Evolutionary conservation across 2,888 invertebrate species (phyloP).

Genomic region (Cantharis lateralis): DNA sequence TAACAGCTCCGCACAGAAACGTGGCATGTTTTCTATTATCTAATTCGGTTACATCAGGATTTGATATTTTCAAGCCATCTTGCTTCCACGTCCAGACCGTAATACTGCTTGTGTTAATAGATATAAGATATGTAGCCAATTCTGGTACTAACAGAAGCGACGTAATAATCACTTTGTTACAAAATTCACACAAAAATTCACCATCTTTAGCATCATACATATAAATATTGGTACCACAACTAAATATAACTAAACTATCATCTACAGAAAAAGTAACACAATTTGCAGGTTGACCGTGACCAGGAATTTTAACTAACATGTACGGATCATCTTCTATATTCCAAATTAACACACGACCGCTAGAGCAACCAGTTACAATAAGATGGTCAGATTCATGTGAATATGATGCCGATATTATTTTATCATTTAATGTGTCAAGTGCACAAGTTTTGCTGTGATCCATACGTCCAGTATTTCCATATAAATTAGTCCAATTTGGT

Average conservation of each 20-base stretch:
- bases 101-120: conserved; percentile 32
- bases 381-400: conserved; percentile 30
- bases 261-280: conserved; percentile 40
- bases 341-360: conserved; percentile 37
- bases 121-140: conserved; percentile 30
- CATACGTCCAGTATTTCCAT: conserved; percentile 41
- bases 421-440: conserved; percentile 23
- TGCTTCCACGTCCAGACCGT: conserved; percentile 35
- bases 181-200: conserved; percentile 35
- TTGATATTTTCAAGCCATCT: conserved; percentile 7
- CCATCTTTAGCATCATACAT: conserved; percentile 35
- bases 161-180: conserved; percentile 30
- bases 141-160: conserved; percentile 37
- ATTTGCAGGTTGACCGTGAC: conserved; percentile 25
- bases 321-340: conserved; percentile 20
- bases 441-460: conserved; percentile 34
- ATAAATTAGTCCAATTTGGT: conserved; percentile 46
- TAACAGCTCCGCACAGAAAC: conserved; percentile 52
- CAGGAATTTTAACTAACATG: conserved; percentile 17
- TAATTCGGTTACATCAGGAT: conserved; percentile 17
- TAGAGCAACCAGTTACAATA: conserved; percentile 38
- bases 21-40: conserved; percentile 31
- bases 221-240: conserved; percentile 34
- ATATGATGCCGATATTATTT: conserved; percentile 44
- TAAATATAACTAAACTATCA: conserved; percentile 37